Percentiles rank a stretch among this genome's conserved stretches.
These are phyloP conservation scores for Protosalanx chinensis DNA, from an alignment of 2,797 vertebrate genomes.

Conservation along the genomic window DNA sequence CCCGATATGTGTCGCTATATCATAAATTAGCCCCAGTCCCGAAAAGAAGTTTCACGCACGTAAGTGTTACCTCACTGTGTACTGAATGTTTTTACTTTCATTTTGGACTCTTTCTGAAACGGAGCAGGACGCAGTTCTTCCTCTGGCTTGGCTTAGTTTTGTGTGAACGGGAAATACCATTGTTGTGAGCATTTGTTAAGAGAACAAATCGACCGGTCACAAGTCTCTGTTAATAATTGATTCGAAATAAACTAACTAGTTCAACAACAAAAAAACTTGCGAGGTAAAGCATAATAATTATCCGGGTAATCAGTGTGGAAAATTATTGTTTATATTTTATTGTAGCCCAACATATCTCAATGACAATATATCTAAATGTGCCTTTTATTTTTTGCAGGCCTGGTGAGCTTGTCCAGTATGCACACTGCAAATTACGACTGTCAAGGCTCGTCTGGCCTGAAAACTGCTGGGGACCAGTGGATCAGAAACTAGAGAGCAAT, in stretches of 20 bases:
- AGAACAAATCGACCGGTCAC: slow-evolving; percentile 40
- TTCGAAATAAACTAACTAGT: slow-evolving; percentile 34
- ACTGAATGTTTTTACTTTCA: slow-evolving; percentile 55
- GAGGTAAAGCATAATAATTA: slow-evolving; percentile 15
- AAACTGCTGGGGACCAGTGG: neutral
- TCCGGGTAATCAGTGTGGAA: neutral
- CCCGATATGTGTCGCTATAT: slow-evolving; percentile 60
- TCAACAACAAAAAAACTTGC: neutral
- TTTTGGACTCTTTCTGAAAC: slow-evolving; percentile 43
- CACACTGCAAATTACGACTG: neutral
- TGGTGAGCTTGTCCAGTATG: neutral
- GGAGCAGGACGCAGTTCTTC: slow-evolving; percentile 68
- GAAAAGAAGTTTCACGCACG: slow-evolving; percentile 49
- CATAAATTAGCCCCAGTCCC: slow-evolving; percentile 57
- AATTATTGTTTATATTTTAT: neutral
- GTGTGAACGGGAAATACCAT: slow-evolving; percentile 74
- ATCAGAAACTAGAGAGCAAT: neutral
- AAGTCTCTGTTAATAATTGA: slow-evolving; percentile 70
- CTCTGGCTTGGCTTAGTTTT: slow-evolving; percentile 57
- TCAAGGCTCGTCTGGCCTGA: neutral
- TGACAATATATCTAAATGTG: neutral
- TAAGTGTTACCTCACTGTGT: slow-evolving; percentile 15
- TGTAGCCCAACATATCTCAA: neutral
- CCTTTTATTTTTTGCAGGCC: slow-evolving; percentile 4
- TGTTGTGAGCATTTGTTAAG: slow-evolving; percentile 60